Base-by-base conservation (phyloP, 2,113 vertebrate species). In the Phalacrocorax carbo region DNA sequence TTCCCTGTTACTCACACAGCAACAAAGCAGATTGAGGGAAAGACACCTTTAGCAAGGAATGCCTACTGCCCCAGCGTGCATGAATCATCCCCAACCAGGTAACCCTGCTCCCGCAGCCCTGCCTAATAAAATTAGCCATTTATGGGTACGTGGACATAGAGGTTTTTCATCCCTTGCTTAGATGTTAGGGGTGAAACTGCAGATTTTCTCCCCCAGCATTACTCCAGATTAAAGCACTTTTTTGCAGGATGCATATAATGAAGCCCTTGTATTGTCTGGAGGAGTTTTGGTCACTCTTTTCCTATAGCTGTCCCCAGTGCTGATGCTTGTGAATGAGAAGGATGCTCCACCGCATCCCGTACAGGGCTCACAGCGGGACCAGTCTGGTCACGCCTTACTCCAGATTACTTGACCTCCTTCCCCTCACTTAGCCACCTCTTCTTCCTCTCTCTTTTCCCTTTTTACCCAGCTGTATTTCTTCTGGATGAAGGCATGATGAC, bases 81-180 rank as follows among this genome's bases (percentile, higher is more conserved):
- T 77, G 86, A 96, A 82, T 96, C 96, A 96, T 64, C 61, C 86
- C 68, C 12, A 40, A 76, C 11, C 86, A 76, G 95, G 92, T 93
- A 95, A 94, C 48, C 30, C 66, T 52, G 61, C 3, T 77, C 79
- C 73, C 2, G 7, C 75, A 73, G 79, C 86, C 72, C 51, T 46
- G 68, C 68, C 70, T 64, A 7, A 61, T 52, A 32, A 66, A 72
- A 82, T 34, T 18, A 71, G 78, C 90, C 90, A 58, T 91, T 93
- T 92, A 91, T 51, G 80, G 91, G 1, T 46, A 62, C 22, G 25
- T 0, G 25, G 73, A 85, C 61, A 65, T 65, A 34, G 57, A 27
- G 21, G 23, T 1, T 15, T 10, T 4, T 64, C 76, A 80, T 87
- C 68, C 55, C 38, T 61, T 64, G 22, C 23, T 36, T 14, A 29